Base-by-base conservation (phyloP, 2,797 vertebrate genomes). In the Ctenopoma kingsleyae region DNA sequence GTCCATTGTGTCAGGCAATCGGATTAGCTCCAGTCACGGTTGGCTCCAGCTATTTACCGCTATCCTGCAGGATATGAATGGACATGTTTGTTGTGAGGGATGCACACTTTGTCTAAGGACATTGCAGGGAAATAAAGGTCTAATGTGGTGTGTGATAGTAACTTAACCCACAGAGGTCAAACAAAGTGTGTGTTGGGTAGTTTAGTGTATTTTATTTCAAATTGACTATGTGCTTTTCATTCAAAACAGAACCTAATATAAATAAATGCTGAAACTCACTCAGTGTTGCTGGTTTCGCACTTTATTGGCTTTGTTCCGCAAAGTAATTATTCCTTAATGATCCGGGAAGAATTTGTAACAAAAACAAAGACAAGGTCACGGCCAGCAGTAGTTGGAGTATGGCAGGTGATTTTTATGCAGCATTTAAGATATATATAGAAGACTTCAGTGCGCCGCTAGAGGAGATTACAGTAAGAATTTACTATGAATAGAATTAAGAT, bases 1-100 rank as follows among this genome's bases (percentile, higher is more conserved):
- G 77, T 77, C 81, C 89, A 92, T 94, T 93, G 92, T 94, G 81
- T 81, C 47, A 25, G 74, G 72, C 86, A 93, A 93, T 94, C 86
- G 30, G 83, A 94, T 94, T 93, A 93, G 52, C 49, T 61, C 60
- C 83, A 72, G 88, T 91, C 90, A 91, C 74, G 78, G 87, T 87
- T 82, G 80, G 67, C 80, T 90, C 82, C 84, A 67, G 57, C 73
- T 74, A 77, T 84, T 89, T 81, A 82, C 82, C 83, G 71, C 74
- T 53, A 9, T 76, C 73, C 58, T 88, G 80, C 75, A 79, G 71
- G 35, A 6, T 51, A 88, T 92, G 88, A 91, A 92, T 89, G 89
- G 82, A 63, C 44, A 25, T 10, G 67, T 47, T 88, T 93, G 92
- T 92, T 35, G 50, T 36, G n/a, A 48, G 63, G 61, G 71, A 60